These are phyloP conservation scores for Promerops cafer DNA, from an alignment of 2,113 vertebrate genomes.

Conservation along the genomic window DNA sequence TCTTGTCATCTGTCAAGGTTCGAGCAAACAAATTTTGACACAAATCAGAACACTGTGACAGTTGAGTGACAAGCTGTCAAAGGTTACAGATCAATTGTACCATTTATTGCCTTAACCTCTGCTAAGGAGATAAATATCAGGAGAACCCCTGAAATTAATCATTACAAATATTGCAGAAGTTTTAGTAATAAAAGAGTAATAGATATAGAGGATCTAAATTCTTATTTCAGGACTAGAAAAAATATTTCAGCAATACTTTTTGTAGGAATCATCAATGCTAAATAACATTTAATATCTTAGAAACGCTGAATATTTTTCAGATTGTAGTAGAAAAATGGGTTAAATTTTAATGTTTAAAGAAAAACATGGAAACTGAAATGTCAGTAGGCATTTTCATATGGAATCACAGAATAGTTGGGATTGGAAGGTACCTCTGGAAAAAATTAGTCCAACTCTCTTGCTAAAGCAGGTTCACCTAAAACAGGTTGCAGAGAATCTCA, in stretches of 20 bases:
- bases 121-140: background rate
- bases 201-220: background rate
- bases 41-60: background rate
- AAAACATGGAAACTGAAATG: background rate
- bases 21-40: background rate
- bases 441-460: fast-evolving
- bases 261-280: background rate
- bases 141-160: background rate
- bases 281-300: background rate
- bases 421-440: background rate
- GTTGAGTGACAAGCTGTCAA: background rate
- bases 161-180: background rate
- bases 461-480: background rate
- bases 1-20: background rate
- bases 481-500: background rate
- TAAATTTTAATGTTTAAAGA: background rate
- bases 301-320: background rate
- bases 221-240: background rate
- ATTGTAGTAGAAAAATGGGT: background rate
- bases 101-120: background rate
- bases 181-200: background rate
- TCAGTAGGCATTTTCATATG: background rate
- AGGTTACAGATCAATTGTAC: background rate
- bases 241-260: background rate
- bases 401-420: background rate